Conservation (phyloP, 2,113 vertebrate species). For the Tylochromis polylepis region DNA sequence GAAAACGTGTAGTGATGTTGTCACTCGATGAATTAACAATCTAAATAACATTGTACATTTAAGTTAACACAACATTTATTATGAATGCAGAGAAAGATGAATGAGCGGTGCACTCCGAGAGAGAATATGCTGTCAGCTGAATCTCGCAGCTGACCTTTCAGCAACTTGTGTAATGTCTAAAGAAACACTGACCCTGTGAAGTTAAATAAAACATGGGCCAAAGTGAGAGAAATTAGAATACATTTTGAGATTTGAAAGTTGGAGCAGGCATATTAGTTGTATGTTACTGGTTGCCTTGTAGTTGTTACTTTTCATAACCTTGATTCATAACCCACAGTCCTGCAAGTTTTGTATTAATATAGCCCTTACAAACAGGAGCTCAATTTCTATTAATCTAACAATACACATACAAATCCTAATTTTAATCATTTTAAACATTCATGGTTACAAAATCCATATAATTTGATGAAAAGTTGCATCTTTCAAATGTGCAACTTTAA, state of each 20-base stretch:
- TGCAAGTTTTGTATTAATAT: not conserved
- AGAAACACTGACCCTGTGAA: not conserved
- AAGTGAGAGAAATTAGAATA: not conserved
- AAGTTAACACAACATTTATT: slow-evolving; percentile 41
- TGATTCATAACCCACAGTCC: not conserved
- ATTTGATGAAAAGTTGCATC: not conserved
- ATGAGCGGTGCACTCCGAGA: slow-evolving; percentile 13
- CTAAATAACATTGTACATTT: slow-evolving; percentile 11
- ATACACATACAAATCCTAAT: not conserved
- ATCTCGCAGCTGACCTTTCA: slow-evolving; percentile 13
- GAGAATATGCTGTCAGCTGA: not conserved
- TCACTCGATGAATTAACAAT: not conserved
- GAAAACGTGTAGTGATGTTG: slow-evolving; percentile 3
- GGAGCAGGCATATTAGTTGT: not conserved
- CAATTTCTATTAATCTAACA: not conserved
- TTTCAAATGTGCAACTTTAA: not conserved
- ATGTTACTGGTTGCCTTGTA: not conserved
- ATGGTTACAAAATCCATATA: not conserved
- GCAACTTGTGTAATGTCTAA: slow-evolving; percentile 12
- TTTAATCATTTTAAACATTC: not conserved
- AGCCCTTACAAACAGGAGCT: not conserved
- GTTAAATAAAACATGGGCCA: not conserved
- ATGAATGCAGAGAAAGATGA: slow-evolving; percentile 22
- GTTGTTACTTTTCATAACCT: not conserved
- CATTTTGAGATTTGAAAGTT: not conserved